These are phyloP conservation scores for Teleogryllus oceanicus DNA, from an alignment of 2,888 invertebrate species.

Conservation along the genomic window DNA sequence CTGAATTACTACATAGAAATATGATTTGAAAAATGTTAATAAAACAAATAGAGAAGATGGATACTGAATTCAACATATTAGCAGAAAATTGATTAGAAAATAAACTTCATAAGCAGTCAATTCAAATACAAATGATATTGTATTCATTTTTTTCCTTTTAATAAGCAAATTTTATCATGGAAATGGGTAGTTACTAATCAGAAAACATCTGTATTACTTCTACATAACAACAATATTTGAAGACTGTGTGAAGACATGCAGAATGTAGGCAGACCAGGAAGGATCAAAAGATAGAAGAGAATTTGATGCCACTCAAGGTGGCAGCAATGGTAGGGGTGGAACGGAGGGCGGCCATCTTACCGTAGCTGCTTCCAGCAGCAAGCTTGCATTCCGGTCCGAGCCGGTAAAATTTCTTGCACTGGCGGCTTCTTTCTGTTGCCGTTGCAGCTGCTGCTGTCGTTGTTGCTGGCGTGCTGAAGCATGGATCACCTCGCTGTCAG, in stretches of 20 bases:
- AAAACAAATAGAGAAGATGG: no score
- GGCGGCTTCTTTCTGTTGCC: slow-evolving; percentile 2
- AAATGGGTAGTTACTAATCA: no score
- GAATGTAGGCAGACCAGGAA: background rate
- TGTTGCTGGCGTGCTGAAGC: background rate
- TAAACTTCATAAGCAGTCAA: no score
- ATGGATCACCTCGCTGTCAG: slow-evolving; percentile 18
- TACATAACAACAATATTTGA: no score
- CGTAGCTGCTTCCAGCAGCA: slow-evolving; percentile 18
- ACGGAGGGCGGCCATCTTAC: slow-evolving; percentile 9
- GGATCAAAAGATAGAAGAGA: background rate
- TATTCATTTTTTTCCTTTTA: no score
- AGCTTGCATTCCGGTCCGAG: slow-evolving; percentile 9
- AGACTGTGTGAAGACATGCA: background rate
- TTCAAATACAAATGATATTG: no score
- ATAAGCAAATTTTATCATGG: no score
- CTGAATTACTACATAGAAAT: no score
- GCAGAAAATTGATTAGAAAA: no score
- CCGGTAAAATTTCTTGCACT: background rate
- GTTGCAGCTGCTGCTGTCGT: background rate
- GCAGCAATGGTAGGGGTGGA: background rate
- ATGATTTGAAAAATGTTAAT: no score
- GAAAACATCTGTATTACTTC: no score
- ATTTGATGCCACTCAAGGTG: background rate
- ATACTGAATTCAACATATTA: no score